Base-by-base conservation (phyloP, 2,113 vertebrate species). In the Phycodurus eques region DNA sequence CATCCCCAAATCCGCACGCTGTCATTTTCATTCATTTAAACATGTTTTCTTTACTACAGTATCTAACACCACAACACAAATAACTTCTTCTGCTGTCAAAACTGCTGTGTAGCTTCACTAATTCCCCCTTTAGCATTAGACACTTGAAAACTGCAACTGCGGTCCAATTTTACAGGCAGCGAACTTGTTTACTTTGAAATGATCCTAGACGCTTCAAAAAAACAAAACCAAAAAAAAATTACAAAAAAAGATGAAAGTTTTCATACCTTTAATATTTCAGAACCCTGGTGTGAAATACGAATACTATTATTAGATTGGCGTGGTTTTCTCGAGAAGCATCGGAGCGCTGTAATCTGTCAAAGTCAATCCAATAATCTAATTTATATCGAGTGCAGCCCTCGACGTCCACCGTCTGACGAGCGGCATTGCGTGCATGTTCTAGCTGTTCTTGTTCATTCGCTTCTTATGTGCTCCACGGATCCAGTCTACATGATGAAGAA, bases 331-430 rank as follows among this genome's bases (percentile, higher is more conserved):
- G 70, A 68, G 75, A 74, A 67, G 72, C 79, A 80, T 83, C 62
- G 73, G 42, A 66, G 79, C 76, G 67, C 80, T 85, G 13, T 91
- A 92, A 92, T 91, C 92, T 91, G 87, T 79, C 53, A 79, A 80
- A 75, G 87, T 17, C 90, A 93, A 92, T 93, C 93, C 93, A 93
- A 88, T 93, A 91, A 91, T 91, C 80, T 88, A 79, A 88, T 92
- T 87, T 88, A 88, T 85, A 79, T 73, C 81, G 70, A 73, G 84
- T 70, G 47, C 60, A 47, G 22, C 47, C 64, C 44, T 46, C 20
- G 11, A 46, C 20, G 20, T 64, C 19, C n/a, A 27, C n/a, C 27
- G 56, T 59, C 27, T 31, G 13, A 61, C 31, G 31, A 59, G 56
- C 54, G 10, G n/a, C n/a, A 27, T 39, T 39, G 35, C 35, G 6